Evolutionary conservation across 1,140 invertebrate species (phyloP), one percentile per base, ranked within the genome.

Genomic region (Lepidostoma basale): DNA sequence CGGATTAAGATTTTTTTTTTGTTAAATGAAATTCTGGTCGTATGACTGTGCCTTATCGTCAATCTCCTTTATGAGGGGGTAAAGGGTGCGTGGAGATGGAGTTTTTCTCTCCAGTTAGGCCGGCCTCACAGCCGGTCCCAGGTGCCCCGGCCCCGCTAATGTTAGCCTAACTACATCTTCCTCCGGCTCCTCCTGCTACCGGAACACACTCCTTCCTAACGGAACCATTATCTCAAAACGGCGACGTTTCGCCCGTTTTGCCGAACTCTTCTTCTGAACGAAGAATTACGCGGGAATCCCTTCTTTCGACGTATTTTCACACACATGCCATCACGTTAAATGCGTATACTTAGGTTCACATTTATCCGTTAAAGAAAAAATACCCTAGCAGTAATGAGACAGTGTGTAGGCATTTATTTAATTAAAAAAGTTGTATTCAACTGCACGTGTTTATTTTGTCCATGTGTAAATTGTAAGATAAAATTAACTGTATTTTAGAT

Each of bases 161-260:
- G 65, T 67, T 59, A 40, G 54, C 49, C 18, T 67, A 67, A 67
- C 65, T 58, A 67, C 56, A 16, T 67, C 25, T 23, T 44, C 26
- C 36, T 28, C 12, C n/a, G 16, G 10, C 20, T 44, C 58, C 58
- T 62, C 40, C 58, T 67, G 65, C 54, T 60, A 14, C 36, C 65
- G 25, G 47, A 62, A 33, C 42, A 42, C 36, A 40, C 62, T 36
- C 16, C 44, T 49, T 28, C n/a, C 45, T 45, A 8, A 6, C 22
- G 30, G 20, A 39, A 23, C 30, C 45, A 42, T 42, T 42, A 33
- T 56, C 49, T 54, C 6, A 52, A 26, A 36, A n/a, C 36, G 14
- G 20, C 18, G 47, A 30, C 45, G 10, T 54, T 64, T 65, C 42
- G n/a, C 30, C 56, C 45, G 10, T 54, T 64, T 65, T 54, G n/a